Conservation (phyloP, 2,113 vertebrate genomes). For the Xenotilapia leptura region DNA sequence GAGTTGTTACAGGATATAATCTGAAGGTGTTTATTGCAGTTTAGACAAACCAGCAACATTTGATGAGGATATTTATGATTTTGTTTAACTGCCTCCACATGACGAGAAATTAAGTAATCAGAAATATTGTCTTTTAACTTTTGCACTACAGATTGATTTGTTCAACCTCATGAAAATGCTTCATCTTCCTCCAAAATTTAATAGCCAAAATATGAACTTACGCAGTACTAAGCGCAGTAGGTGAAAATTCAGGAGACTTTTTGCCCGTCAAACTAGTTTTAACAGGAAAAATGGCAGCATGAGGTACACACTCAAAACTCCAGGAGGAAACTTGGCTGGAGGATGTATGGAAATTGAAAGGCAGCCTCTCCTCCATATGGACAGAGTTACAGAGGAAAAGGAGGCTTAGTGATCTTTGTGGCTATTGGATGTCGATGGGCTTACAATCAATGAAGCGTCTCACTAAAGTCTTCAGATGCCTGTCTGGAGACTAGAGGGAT, state of each 20-base stretch:
- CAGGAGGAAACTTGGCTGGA: background rate
- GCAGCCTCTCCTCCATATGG: background rate
- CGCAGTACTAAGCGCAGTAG: background rate
- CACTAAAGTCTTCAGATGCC: conserved; percentile 22
- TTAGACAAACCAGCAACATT: background rate
- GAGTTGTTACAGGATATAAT: background rate
- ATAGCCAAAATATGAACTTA: background rate
- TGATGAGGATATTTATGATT: background rate
- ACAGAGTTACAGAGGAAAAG: conserved; percentile 24
- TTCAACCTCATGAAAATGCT: background rate
- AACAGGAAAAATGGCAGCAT: background rate
- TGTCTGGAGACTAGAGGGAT: conserved; percentile 31
- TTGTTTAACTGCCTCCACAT: background rate
- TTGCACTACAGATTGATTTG: background rate
- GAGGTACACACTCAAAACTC: background rate
- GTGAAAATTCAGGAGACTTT: background rate
- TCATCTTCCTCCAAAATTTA: background rate
- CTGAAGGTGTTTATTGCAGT: background rate
- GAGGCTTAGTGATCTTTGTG: conserved; percentile 7
- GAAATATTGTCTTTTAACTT: background rate
- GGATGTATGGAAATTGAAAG: conserved; percentile 10
- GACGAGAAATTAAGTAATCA: background rate
- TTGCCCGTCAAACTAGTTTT: background rate
- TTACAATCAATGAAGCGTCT: conserved; percentile 44
- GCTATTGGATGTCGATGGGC: conserved; percentile 31